phyloP scores from a whole-genome alignment of 64 coral and sea anemone species.

The Cladopsammia gracilis region DNA sequence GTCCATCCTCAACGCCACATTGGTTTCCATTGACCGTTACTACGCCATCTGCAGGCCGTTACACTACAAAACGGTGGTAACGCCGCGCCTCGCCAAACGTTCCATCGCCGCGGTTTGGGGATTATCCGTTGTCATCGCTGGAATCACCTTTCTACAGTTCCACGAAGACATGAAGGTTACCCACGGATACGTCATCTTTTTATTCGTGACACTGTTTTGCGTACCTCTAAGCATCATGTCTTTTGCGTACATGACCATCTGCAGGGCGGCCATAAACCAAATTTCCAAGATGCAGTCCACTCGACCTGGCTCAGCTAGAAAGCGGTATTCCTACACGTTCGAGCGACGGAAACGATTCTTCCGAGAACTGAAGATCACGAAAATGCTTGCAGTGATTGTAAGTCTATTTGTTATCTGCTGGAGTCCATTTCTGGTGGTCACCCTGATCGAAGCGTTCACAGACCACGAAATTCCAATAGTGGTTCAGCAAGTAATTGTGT shows the following conservation, averaged over 20 bases:
- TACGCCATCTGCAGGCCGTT: slow-evolving; percentile 83
- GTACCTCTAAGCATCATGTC: slow-evolving; percentile 79
- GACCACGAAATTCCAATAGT: slow-evolving; percentile 4
- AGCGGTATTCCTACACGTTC: slow-evolving; percentile 38
- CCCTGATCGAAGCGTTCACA: slow-evolving; percentile 80
- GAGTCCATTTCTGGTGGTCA: slow-evolving; percentile 84
- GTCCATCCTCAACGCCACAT: slow-evolving; percentile 85
- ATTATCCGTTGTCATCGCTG: slow-evolving; percentile 53
- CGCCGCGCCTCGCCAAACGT: slow-evolving; percentile 69
- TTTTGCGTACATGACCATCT: slow-evolving; percentile 88
- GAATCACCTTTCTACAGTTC: slow-evolving; percentile 80
- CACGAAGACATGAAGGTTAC: slow-evolving; percentile 21
- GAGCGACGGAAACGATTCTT: slow-evolving; percentile 92
- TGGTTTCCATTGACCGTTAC: slow-evolving; percentile 90
- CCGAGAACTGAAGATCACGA: slow-evolving; percentile 89
- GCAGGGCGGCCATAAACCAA: slow-evolving; percentile 82
- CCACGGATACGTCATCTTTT: slow-evolving; percentile 75
- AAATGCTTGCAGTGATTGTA: slow-evolving; percentile 89
- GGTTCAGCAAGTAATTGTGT: slow-evolving; percentile 44
- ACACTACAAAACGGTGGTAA: slow-evolving; percentile 78
- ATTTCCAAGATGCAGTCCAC: slow-evolving; percentile 79
- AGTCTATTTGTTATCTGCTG: slow-evolving; percentile 85
- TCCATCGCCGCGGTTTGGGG: slow-evolving; percentile 78
- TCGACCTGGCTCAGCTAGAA: slow-evolving; percentile 21
- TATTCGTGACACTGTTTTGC: slow-evolving; percentile 80